Conservation (phyloP, 2,113 vertebrate species). For the Maccullochella peelii region DNA sequence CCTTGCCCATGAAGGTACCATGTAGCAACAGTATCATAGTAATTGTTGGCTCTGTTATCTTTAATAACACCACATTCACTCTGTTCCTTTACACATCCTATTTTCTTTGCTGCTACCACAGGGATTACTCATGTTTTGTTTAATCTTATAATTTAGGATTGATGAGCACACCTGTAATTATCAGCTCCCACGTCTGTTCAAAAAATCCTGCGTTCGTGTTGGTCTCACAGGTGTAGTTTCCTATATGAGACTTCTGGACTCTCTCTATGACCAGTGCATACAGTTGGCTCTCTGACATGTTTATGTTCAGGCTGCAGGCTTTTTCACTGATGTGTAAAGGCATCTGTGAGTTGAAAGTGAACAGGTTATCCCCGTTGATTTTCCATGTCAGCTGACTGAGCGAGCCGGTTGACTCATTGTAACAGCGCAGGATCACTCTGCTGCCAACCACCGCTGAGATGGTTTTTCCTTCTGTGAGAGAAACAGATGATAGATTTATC, state of each 20-base stretch:
- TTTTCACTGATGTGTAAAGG: fast-evolving
- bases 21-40: not conserved
- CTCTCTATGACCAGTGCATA: constrained; percentile 38
- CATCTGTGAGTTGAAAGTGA: fast-evolving
- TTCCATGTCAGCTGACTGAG: constrained; percentile 25
- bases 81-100: not conserved
- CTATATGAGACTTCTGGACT: constrained; percentile 31
- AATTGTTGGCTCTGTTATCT: not conserved
- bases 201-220: fast-evolving
- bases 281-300: not conserved
- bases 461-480: constrained; percentile 20
- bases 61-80: not conserved
- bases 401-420: fast-evolving
- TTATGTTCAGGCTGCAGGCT: not conserved
- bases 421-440: constrained; percentile 44
- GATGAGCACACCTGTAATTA: constrained; percentile 60
- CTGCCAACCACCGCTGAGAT: not conserved
- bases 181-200: constrained; percentile 28
- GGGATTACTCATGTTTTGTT: not conserved
- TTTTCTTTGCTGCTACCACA: not conserved
- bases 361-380: not conserved
- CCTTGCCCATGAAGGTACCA: not conserved
- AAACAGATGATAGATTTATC: not conserved
- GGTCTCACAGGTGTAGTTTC: constrained; percentile 64
- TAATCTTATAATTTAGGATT: not conserved